Percentiles rank a stretch among this genome's conserved stretches.
Conservation (phyloP, 2,888 invertebrate genomes). For the Smittia aterrima region DNA sequence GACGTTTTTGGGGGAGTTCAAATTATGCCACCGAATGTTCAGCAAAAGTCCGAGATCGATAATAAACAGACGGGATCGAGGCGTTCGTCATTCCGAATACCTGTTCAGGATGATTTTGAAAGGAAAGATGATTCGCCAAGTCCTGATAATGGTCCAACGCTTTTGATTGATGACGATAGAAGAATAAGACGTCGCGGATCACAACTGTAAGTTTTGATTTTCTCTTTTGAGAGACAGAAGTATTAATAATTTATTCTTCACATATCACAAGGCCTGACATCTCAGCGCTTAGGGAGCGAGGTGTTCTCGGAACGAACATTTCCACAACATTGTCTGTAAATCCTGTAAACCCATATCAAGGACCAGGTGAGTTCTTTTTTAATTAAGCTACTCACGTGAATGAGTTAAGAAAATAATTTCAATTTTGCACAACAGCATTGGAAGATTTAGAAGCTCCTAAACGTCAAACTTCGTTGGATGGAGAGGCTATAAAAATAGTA, state of each 20-base stretch:
- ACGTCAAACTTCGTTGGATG: slow-evolving; percentile 83
- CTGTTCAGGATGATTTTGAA: slow-evolving; percentile 57
- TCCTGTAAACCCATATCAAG: slow-evolving; percentile 52
- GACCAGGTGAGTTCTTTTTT: slow-evolving; percentile 47
- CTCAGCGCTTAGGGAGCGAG: slow-evolving; percentile 60
- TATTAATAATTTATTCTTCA: not conserved
- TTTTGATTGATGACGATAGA: slow-evolving; percentile 69
- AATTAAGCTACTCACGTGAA: not conserved
- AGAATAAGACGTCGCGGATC: slow-evolving; percentile 75
- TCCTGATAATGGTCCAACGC: slow-evolving; percentile 59
- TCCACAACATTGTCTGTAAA: slow-evolving; percentile 47
- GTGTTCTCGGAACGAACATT: slow-evolving; percentile 54
- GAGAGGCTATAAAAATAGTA: slow-evolving; percentile 88
- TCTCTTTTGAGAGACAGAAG: not conserved
- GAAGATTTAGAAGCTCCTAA: slow-evolving; percentile 64
- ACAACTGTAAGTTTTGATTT: slow-evolving; percentile 82
- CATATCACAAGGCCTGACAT: slow-evolving; percentile 67
- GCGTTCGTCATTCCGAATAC: slow-evolving; percentile 62
- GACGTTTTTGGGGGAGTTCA: slow-evolving; percentile 67
- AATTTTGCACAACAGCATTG: slow-evolving; percentile 51
- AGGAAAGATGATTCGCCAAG: slow-evolving; percentile 56
- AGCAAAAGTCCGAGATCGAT: slow-evolving; percentile 44
- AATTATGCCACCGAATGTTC: slow-evolving; percentile 41
- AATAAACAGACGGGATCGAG: slow-evolving; percentile 53
- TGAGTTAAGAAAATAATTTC: not conserved